Conservation (phyloP, 1,140 invertebrate species). For the Atta colombica region DNA sequence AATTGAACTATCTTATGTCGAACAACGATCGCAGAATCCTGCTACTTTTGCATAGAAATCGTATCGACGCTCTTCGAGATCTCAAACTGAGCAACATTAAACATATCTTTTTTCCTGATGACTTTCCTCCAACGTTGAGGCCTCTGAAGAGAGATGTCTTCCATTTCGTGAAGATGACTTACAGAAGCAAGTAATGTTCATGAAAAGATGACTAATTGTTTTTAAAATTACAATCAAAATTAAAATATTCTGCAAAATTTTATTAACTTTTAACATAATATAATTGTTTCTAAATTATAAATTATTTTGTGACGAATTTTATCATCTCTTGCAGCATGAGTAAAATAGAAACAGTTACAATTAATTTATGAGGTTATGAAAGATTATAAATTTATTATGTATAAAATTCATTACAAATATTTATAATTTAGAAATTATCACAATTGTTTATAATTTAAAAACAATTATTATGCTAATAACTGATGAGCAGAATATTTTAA, state of each 20-base stretch:
- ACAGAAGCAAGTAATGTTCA: constrained; percentile 69
- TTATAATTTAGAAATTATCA: neutral
- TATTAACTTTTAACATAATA: neutral
- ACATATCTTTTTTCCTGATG: constrained; percentile 77
- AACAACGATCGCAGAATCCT: constrained; percentile 72
- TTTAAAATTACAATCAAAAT: too few species aligned
- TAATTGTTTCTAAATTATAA: neutral
- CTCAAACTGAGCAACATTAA: constrained; percentile 74
- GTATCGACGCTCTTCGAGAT: constrained; percentile 68
- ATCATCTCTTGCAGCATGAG: neutral
- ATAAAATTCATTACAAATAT: neutral
- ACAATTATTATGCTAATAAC: neutral
- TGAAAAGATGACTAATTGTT: too few species aligned
- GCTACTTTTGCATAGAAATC: constrained; percentile 74
- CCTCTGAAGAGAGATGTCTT: constrained; percentile 78
- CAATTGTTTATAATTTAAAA: neutral
- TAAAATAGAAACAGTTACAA: neutral
- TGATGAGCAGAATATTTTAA: neutral
- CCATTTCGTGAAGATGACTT: constrained; percentile 80
- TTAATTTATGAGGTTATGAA: neutral
- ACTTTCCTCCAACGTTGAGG: constrained; percentile 74
- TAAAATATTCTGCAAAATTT: neutral
- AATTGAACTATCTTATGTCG: constrained; percentile 75
- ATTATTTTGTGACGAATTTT: neutral
- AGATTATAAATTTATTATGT: neutral